Conservation (phyloP, 1,140 invertebrate species). For the Papilio polytes region DNA sequence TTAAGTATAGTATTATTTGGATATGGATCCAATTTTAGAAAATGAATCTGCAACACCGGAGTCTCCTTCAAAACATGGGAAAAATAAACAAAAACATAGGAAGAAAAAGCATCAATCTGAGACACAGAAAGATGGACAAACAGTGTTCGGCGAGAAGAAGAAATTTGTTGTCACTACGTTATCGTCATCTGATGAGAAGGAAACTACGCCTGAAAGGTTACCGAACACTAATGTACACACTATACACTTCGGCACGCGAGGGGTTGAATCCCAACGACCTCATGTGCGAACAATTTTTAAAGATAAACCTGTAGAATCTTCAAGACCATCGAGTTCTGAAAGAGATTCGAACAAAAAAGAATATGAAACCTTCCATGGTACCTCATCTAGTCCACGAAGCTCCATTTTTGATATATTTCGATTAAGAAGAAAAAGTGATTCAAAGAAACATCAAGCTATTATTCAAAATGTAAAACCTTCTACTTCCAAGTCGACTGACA, state of each 20-base stretch:
- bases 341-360: slow-evolving; percentile 69
- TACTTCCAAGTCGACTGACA: slow-evolving; percentile 58
- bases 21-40: slow-evolving; percentile 81
- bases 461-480: slow-evolving; percentile 64
- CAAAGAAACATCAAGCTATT: slow-evolving; percentile 73
- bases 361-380: slow-evolving; percentile 81
- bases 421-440: slow-evolving; percentile 79
- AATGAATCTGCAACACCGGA: slow-evolving; percentile 76
- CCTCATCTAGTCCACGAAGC: slow-evolving; percentile 78
- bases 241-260: slow-evolving; percentile 78
- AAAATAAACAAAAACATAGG: slow-evolving; percentile 74
- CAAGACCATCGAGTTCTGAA: slow-evolving; percentile 73
- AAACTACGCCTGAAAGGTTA: slow-evolving; percentile 57
- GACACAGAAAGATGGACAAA: slow-evolving; percentile 65
- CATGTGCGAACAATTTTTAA: slow-evolving; percentile 78
- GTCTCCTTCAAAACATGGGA: slow-evolving; percentile 69
- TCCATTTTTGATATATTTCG: slow-evolving; percentile 82
- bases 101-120: slow-evolving; percentile 70
- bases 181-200: slow-evolving; percentile 66
- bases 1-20: slow-evolving; percentile 51
- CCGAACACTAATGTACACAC: slow-evolving; percentile 75
- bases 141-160: slow-evolving; percentile 71
- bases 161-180: slow-evolving; percentile 78
- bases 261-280: slow-evolving; percentile 76
- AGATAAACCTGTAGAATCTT: slow-evolving; percentile 66